Percentiles rank a stretch among this genome's conserved stretches.
phyloP scores from a whole-genome alignment of 2,113 vertebrate species.

The Prolemur simus region DNA sequence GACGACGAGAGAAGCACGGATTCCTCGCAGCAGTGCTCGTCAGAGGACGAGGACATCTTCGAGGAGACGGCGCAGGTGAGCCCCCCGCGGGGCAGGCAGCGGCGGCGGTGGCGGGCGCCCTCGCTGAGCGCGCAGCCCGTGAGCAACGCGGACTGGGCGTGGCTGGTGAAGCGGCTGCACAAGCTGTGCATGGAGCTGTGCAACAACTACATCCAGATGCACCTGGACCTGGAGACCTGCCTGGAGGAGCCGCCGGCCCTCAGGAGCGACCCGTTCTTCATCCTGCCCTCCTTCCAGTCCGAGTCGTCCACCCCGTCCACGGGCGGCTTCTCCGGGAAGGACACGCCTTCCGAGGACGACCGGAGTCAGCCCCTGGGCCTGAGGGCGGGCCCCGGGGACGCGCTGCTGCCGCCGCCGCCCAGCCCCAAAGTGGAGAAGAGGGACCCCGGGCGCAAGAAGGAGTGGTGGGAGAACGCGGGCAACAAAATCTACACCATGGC shows the following conservation, averaged over 20 bases:
- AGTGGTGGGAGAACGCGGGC: constrained; percentile 98
- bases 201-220: constrained; percentile 97
- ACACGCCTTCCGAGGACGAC: constrained; percentile 93
- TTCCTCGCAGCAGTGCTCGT: constrained; percentile 95
- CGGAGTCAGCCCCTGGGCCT: constrained; percentile 83
- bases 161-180: constrained; percentile 94
- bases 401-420: constrained; percentile 80
- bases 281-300: constrained; percentile 93
- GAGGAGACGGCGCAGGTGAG: constrained; percentile 98
- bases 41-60: constrained; percentile 98
- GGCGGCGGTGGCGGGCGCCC: constrained; percentile 91
- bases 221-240: constrained; percentile 92
- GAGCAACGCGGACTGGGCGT: constrained; percentile 94
- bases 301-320: constrained; percentile 93
- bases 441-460: constrained; percentile 88
- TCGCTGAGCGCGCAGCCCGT: constrained; percentile 91
- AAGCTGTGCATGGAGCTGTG: constrained; percentile 96
- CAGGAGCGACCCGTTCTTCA: constrained; percentile 88
- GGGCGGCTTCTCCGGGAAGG: constrained; percentile 88
- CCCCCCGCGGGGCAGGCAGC: constrained; percentile 92
- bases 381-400: constrained; percentile 81
- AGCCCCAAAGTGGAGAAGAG: constrained; percentile 86
- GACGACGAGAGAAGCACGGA: constrained; percentile 95
- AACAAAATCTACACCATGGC: constrained; percentile 98
- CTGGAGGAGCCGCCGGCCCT: constrained; percentile 87